Conservation (phyloP, 2,797 vertebrate genomes). For the Synanceia verrucosa region DNA sequence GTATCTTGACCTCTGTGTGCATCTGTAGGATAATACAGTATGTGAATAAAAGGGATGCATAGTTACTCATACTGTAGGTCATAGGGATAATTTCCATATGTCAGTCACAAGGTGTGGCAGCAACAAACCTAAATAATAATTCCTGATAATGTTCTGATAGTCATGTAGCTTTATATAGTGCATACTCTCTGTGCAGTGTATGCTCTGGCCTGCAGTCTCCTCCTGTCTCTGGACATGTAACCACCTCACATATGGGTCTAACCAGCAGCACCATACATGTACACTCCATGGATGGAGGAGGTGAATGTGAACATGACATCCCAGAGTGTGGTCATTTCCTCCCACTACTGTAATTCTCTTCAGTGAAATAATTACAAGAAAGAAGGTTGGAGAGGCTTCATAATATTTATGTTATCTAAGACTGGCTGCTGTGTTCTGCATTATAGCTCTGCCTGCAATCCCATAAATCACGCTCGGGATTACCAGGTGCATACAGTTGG, state of each 20-base stretch:
- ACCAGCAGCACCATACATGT: slow-evolving; percentile 13
- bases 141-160: too few species aligned
- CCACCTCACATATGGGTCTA: slow-evolving; percentile 10
- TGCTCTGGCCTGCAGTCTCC: slow-evolving; percentile 2
- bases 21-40: slow-evolving; percentile 19
- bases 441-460: slow-evolving; percentile 48
- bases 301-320: slow-evolving; percentile 22
- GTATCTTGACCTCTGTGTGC: slow-evolving; percentile 19
- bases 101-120: not conserved
- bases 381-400: slow-evolving; percentile 26
- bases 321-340: slow-evolving; percentile 14
- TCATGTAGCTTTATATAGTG: not conserved
- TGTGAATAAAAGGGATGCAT: slow-evolving; percentile 4
- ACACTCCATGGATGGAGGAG: slow-evolving; percentile 4
- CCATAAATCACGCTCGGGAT: slow-evolving; percentile 54
- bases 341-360: slow-evolving; percentile 27
- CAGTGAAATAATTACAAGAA: slow-evolving; percentile 35
- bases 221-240: slow-evolving; percentile 5
- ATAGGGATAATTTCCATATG: not conserved
- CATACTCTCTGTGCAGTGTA: not conserved
- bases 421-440: slow-evolving; percentile 36
- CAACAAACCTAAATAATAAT: not conserved
- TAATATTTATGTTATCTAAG: slow-evolving; percentile 55
- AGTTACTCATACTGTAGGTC: not conserved
- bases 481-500: slow-evolving; percentile 47